These are phyloP conservation scores for Melanotaenia trifasciata DNA, from an alignment of 2,797 vertebrate species.

Conservation along the genomic window DNA sequence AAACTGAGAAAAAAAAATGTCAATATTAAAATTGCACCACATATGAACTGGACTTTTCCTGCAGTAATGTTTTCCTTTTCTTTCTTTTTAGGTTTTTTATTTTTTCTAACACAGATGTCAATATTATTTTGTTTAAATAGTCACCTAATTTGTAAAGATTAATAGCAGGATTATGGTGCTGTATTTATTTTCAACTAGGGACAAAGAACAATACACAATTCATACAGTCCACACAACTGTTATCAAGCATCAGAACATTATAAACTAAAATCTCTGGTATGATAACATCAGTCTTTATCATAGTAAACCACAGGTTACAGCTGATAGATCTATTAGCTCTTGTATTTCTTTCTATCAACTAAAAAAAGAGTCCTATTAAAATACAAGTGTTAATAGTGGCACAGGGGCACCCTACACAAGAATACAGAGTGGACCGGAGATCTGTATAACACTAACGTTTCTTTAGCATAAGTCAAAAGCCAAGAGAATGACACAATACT, in stretches of 20 bases:
- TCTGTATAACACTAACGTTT: background rate
- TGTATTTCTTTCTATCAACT: background rate
- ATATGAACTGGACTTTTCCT: background rate
- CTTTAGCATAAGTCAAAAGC: constrained; percentile 33
- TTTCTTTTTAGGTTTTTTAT: background rate
- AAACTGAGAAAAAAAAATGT: no score
- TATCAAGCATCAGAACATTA: constrained; percentile 3
- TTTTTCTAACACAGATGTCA: background rate
- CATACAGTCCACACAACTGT: background rate
- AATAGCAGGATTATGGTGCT: background rate
- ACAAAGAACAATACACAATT: constrained; percentile 1
- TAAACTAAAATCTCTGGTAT: constrained; percentile 1
- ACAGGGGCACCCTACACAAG: background rate
- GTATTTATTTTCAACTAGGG: constrained; percentile 4
- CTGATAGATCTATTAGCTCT: background rate
- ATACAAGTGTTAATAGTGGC: background rate
- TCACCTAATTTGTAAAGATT: background rate
- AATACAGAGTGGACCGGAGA: constrained; percentile 14
- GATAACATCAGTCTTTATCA: background rate
- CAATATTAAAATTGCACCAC: background rate
- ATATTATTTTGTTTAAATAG: background rate
- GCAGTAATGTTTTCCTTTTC: no score
- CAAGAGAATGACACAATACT: constrained; percentile 53
- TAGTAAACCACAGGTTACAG: constrained; percentile 24
- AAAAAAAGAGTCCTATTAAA: background rate